Evolutionary conservation across 2,113 vertebrate genomes (phyloP).

Genomic region (Larimichthys crocea): DNA sequence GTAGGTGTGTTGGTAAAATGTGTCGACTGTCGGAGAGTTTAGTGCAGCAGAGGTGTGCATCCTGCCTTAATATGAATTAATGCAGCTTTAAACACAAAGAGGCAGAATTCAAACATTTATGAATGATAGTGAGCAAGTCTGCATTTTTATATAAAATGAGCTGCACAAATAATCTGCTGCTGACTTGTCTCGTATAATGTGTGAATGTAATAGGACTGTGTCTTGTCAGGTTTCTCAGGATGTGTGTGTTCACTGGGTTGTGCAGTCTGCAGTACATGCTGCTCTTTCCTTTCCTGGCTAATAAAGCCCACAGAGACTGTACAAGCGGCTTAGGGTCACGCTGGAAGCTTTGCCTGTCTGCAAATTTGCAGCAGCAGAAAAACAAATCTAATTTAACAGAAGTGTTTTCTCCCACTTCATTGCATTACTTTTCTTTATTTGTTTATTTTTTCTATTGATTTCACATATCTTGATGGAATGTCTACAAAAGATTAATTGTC

Average conservation of each 20-base stretch:
- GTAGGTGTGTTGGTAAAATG: background rate
- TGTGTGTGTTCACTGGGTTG: slow-evolving; percentile 26
- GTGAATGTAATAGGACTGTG: slow-evolving; percentile 3
- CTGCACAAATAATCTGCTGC: background rate
- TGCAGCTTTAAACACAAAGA: background rate
- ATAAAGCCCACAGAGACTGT: slow-evolving; percentile 73
- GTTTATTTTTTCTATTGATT: background rate
- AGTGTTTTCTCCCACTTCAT: background rate
- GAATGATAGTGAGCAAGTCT: background rate
- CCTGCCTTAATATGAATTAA: background rate
- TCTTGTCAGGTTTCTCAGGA: slow-evolving; percentile 14
- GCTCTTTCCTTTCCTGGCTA: slow-evolving; percentile 62
- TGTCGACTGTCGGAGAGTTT: background rate
- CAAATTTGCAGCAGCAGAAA: slow-evolving; percentile 24
- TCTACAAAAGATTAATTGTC: background rate
- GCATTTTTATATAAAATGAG: background rate
- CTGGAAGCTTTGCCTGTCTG: slow-evolving; percentile 31
- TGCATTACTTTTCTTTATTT: background rate
- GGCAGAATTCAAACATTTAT: background rate
- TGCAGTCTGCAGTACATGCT: slow-evolving; percentile 34
- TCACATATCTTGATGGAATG: background rate
- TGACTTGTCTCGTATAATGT: background rate
- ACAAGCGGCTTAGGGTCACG: slow-evolving; percentile 35
- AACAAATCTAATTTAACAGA: background rate
- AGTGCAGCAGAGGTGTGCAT: background rate